A percentile compares a stretch with the other conserved stretches of the same genome.
Evolutionary conservation across 2,797 vertebrate species (phyloP).

Genomic region (Hippopotamyrus pictus): DNA sequence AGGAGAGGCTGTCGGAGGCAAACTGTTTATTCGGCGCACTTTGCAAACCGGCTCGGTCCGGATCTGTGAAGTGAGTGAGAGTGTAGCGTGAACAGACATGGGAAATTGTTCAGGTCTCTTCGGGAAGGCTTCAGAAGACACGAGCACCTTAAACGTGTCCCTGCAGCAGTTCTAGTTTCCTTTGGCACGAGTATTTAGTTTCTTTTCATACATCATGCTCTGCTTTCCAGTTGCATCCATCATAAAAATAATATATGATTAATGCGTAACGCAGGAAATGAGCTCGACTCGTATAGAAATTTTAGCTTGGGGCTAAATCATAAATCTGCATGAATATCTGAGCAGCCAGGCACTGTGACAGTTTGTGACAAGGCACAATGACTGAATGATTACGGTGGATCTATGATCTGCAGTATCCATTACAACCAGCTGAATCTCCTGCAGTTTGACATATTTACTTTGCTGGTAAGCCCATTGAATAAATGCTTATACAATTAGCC

Average conservation of each 20-base stretch:
- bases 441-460: not conserved
- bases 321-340: not conserved
- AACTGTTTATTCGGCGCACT: not conserved
- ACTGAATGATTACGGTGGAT: not conserved
- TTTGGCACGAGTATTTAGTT: not conserved
- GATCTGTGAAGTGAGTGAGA: not conserved
- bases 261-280: not conserved
- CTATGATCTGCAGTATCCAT: not conserved
- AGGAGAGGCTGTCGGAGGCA: not conserved
- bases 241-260: not conserved
- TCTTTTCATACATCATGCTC: not conserved
- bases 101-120: not conserved
- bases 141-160: not conserved
- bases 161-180: not conserved
- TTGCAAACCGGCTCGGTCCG: not conserved
- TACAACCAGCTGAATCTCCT: not conserved
- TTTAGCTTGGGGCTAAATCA: not conserved
- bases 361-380: not conserved
- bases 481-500: not conserved
- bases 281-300: not conserved
- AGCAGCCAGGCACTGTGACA: not conserved
- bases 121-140: not conserved
- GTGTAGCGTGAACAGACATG: not conserved
- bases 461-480: not conserved
- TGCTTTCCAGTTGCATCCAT: not conserved